Conservation (phyloP, 2,797 vertebrate genomes). For the Megaceryle alcyon region DNA sequence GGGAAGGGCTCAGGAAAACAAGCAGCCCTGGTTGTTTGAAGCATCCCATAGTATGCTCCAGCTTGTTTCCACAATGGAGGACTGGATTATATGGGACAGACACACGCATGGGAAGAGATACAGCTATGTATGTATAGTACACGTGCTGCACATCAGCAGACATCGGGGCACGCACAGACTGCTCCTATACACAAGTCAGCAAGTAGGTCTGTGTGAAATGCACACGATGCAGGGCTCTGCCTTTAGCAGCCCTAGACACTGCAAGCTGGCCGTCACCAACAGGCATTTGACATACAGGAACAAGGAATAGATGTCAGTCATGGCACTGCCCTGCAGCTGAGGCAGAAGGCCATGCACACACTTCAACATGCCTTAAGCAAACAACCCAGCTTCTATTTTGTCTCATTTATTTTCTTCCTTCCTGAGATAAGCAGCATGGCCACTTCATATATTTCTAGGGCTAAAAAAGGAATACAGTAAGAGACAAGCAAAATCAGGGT, state of each 20-base stretch:
- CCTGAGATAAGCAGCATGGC: conserved; percentile 17
- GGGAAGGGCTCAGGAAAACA: background rate
- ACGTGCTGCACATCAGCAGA: background rate
- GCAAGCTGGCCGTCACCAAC: background rate
- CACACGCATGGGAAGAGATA: fast-evolving
- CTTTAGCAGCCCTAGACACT: background rate
- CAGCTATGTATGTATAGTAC: fast-evolving
- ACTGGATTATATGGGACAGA: background rate
- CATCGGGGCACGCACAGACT: background rate
- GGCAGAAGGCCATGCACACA: background rate
- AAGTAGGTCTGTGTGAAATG: background rate
- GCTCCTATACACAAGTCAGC: background rate
- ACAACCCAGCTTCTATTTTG: conserved; percentile 15
- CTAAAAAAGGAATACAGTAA: background rate
- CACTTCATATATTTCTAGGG: conserved; percentile 20
- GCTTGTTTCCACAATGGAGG: background rate
- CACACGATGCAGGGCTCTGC: fast-evolving
- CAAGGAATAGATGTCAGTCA: background rate
- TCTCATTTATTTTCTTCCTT: conserved; percentile 42
- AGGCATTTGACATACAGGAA: background rate
- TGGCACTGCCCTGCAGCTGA: background rate
- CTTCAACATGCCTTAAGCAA: background rate
- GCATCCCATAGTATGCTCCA: background rate
- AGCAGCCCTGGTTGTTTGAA: background rate
- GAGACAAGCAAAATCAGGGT: background rate